Conservation (phyloP, 2,797 vertebrate species). For the Poeciliopsis paucimaculata region DNA sequence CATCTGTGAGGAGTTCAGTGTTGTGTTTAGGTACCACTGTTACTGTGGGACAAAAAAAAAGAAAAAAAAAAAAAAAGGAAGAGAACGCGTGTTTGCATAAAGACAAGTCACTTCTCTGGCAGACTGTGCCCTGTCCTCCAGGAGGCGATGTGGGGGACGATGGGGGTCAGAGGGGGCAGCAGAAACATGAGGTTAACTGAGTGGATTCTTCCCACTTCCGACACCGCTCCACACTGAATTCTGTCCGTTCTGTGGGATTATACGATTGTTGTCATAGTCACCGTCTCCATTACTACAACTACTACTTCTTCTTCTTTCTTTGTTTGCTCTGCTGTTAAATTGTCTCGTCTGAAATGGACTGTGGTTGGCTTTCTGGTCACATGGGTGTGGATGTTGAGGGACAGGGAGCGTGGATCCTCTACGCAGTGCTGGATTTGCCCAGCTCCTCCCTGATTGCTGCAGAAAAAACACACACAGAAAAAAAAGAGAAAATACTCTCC, state of each 20-base stretch:
- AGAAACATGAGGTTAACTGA: constrained; percentile 75
- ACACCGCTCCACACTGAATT: constrained; percentile 14
- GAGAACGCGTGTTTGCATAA: constrained; percentile 85
- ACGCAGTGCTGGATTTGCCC: constrained; percentile 92
- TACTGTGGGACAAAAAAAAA: constrained; percentile 62
- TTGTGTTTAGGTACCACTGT: constrained; percentile 44
- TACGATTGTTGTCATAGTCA: constrained; percentile 58
- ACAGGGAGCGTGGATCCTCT: constrained; percentile 74
- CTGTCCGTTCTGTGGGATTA: constrained; percentile 60
- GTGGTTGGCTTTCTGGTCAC: constrained; percentile 71
- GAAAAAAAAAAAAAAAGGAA: constrained; percentile 6
- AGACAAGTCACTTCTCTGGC: constrained; percentile 82
- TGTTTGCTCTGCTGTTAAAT: constrained; percentile 72
- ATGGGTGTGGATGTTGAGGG: constrained; percentile 68
- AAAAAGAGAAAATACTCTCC: constrained; percentile 13
- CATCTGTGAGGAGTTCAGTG: constrained; percentile 60
- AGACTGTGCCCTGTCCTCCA: constrained; percentile 79
- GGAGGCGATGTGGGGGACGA: constrained; percentile 47
- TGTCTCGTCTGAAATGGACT: constrained; percentile 76
- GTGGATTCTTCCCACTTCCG: constrained; percentile 62
- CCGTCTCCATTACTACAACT: constrained; percentile 2
- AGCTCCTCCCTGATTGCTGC: constrained; percentile 97
- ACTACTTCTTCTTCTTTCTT: constrained; percentile 10
- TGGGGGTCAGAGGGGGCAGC: constrained; percentile 38
- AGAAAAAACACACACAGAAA: constrained; percentile 32